Percentiles rank a stretch among this genome's conserved stretches.
Evolutionary conservation across 2,113 vertebrate species (phyloP).

Genomic region (Caloenas nicobarica): DNA sequence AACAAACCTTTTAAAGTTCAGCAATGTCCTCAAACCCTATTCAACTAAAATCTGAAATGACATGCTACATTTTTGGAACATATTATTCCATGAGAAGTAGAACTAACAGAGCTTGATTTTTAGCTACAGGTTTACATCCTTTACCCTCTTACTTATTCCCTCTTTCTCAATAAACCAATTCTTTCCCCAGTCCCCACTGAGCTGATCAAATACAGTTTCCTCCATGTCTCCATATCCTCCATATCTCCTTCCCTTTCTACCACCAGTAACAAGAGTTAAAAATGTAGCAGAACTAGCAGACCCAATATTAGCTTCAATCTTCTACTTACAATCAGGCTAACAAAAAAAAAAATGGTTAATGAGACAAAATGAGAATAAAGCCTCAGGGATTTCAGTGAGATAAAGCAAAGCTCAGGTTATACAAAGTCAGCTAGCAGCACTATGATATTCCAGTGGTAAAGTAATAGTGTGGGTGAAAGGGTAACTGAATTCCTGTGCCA

Average conservation of each 20-base stretch:
- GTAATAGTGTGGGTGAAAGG: background rate
- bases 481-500: background rate
- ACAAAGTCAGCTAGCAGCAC: background rate
- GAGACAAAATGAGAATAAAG: background rate
- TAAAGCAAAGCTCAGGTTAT: slow-evolving; percentile 24
- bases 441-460: background rate
- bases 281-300: background rate
- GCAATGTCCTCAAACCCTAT: background rate
- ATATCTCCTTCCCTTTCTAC: background rate
- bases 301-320: background rate
- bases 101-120: background rate
- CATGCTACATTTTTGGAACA: background rate
- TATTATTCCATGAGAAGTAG: background rate
- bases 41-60: background rate
- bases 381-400: slow-evolving; percentile 48
- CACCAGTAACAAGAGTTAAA: background rate
- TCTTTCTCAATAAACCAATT: background rate
- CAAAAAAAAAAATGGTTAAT: background rate
- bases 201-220: background rate
- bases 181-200: background rate
- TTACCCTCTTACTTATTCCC: background rate
- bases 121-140: background rate
- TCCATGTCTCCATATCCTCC: background rate
- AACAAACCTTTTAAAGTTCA: background rate
- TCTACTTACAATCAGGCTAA: background rate